These are phyloP conservation scores for Scomberomorus guttatus DNA, from an alignment of 2,797 vertebrate species.

Conservation along the genomic window DNA sequence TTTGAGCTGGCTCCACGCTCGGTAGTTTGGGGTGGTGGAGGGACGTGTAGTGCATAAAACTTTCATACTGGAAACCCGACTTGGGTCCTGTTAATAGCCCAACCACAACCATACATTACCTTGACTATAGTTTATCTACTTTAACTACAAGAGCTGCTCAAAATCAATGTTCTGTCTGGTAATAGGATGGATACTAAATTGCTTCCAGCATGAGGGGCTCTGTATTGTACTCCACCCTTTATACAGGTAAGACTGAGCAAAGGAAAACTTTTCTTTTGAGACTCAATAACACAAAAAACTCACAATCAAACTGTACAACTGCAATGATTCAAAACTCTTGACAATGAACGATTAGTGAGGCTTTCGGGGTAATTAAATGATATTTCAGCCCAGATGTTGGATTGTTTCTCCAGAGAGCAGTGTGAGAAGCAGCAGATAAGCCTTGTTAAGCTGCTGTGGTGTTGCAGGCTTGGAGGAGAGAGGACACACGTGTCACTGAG, in stretches of 20 bases:
- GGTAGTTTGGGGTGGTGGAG: too few relatives aligned
- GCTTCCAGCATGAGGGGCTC: not conserved
- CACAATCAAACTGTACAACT: not conserved
- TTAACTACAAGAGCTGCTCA: too few relatives aligned
- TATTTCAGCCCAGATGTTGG: slow-evolving; percentile 40
- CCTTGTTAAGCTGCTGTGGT: slow-evolving; percentile 2
- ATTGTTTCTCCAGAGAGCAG: slow-evolving; percentile 3
- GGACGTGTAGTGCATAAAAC: too few relatives aligned
- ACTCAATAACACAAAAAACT: not conserved
- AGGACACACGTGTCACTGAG: slow-evolving; percentile 67
- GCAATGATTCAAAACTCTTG: not conserved
- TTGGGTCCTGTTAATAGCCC: too few relatives aligned
- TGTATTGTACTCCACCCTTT: not conserved
- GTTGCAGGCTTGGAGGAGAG: slow-evolving; percentile 34
- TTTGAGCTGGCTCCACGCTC: too few relatives aligned
- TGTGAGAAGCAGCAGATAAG: slow-evolving; percentile 23
- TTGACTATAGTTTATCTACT: not conserved
- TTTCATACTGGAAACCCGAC: too few relatives aligned
- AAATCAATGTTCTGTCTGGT: too few relatives aligned
- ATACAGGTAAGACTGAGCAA: not conserved
- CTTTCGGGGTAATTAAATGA: not conserved
- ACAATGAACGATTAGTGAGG: not conserved
- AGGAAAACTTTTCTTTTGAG: not conserved
- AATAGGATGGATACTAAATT: not conserved
- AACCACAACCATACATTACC: not conserved